Evolutionary conservation across 2,113 vertebrate species (phyloP).

Genomic region (Psilopogon haemacephalus): DNA sequence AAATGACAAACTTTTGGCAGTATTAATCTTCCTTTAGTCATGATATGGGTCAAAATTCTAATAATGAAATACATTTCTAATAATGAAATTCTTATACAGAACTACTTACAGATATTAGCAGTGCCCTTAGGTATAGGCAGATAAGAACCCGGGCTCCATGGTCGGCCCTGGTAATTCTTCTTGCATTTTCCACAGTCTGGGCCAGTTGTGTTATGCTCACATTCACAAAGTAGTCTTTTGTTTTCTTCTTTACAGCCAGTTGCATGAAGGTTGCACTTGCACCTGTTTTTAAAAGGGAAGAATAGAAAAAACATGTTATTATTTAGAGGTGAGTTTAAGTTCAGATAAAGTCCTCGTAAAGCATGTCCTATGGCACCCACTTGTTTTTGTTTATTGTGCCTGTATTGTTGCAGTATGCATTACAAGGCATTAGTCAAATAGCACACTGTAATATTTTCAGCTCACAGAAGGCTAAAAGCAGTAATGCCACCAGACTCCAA

Average conservation of each 20-base stretch:
- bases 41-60: neutral
- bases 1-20: neutral
- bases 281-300: constrained; percentile 77
- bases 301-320: constrained; percentile 61
- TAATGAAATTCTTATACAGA: neutral
- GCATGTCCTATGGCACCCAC: neutral
- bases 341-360: neutral
- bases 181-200: constrained; percentile 98
- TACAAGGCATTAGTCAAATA: neutral
- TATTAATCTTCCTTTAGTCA: neutral
- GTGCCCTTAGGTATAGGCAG: constrained; percentile 98
- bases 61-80: neutral
- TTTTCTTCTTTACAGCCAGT: constrained; percentile 95
- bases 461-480: neutral
- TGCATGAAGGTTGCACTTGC: constrained; percentile 98
- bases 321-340: constrained; percentile 4
- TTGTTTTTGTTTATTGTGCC: neutral
- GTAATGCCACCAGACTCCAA: neutral
- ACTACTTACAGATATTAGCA: constrained; percentile 97
- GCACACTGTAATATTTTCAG: neutral
- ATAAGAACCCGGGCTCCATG: constrained; percentile 96
- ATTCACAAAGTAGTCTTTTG: constrained; percentile 94
- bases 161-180: constrained; percentile 94
- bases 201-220: constrained; percentile 98
- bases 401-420: neutral